These are phyloP conservation scores for Pseudococcus jackbeardsleyi DNA, from an alignment of 2,888 invertebrate genomes.

Conservation along the genomic window DNA sequence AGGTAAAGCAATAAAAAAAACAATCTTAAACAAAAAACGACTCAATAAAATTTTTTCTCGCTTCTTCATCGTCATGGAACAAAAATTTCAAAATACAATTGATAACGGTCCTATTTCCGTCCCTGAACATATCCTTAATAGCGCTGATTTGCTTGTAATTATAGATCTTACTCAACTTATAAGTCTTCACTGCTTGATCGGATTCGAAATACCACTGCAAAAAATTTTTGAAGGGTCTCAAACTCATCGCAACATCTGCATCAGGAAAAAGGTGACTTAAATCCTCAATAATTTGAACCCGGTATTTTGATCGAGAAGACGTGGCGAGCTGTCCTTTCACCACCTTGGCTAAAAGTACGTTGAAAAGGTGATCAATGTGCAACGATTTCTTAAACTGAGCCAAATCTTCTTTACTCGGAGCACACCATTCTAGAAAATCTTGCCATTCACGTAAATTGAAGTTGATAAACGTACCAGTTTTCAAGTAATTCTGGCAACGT, in stretches of 20 bases:
- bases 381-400: neutral
- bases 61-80: too few species aligned
- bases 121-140: neutral
- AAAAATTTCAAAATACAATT: too few species aligned
- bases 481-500: neutral
- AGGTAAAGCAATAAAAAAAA: too few species aligned
- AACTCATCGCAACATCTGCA: neutral
- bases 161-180: neutral
- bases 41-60: too few species aligned
- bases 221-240: neutral
- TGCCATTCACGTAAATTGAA: neutral
- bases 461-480: neutral
- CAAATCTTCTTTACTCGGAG: neutral
- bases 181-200: neutral
- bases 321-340: too few species aligned
- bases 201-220: neutral
- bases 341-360: neutral
- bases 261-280: neutral
- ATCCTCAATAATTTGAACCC: neutral
- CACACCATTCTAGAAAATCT: neutral
- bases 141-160: neutral
- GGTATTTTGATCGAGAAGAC: too few species aligned
- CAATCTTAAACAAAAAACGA: too few species aligned
- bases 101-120: too few species aligned
- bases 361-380: neutral